A percentile compares a stretch with the other conserved stretches of the same genome.
These are phyloP conservation scores for Watsonalla cultraria DNA, from an alignment of 2,888 invertebrate species.

Conservation along the genomic window DNA sequence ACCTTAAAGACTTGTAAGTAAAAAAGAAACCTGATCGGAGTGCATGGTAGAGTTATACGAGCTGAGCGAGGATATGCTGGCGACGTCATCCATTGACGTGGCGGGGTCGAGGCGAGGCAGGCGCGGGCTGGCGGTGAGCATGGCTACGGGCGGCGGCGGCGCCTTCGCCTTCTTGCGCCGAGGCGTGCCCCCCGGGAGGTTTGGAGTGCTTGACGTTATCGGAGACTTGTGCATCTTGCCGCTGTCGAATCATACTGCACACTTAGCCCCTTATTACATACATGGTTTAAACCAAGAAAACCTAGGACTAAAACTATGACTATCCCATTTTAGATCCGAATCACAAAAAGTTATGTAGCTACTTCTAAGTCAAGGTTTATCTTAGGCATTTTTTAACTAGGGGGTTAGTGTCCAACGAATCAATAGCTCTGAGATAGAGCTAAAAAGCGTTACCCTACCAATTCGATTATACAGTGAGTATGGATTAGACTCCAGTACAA, in stretches of 20 bases:
- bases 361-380: too few species aligned
- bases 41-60: constrained; percentile 63
- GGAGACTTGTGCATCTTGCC: constrained; percentile 56
- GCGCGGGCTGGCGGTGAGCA: constrained; percentile 25
- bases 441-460: too few species aligned
- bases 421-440: too few species aligned
- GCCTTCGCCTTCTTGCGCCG: constrained; percentile 83
- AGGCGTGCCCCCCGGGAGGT: constrained; percentile 61
- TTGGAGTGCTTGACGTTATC: constrained; percentile 61
- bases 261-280: too few species aligned
- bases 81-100: constrained; percentile 65
- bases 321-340: too few species aligned
- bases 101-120: constrained; percentile 31
- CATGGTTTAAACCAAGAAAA: too few species aligned
- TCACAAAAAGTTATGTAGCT: too few species aligned
- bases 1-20: not conserved
- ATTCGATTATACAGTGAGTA: too few species aligned
- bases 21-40: constrained; percentile 53
- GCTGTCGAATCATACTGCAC: constrained; percentile 23
- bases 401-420: too few species aligned
- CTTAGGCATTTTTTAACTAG: too few species aligned
- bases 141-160: constrained; percentile 78
- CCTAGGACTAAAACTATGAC: too few species aligned
- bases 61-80: constrained; percentile 66
- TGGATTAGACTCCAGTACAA: too few species aligned